Evolutionary conservation across 2,113 vertebrate genomes (phyloP), one percentile per base, ranked within the genome.

Genomic region (Albula glossodonta): DNA sequence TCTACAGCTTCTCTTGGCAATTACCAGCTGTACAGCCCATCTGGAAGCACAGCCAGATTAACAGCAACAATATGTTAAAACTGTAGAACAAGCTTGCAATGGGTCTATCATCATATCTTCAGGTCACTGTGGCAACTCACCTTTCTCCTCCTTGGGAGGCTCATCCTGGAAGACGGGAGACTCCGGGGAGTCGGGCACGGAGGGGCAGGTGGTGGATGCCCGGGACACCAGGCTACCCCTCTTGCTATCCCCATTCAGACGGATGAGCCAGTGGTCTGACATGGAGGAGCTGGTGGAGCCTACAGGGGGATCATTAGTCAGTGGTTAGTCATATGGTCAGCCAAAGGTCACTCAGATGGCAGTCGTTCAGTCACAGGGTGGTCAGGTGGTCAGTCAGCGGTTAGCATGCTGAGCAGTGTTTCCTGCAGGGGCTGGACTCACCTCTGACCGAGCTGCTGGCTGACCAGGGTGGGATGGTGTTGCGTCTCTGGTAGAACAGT

Each of bases 401-500:
- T 56, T 12, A 56, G 25, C n/a, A 8, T 57, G 51, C 2, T 25
- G 11, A 57, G 11, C 12, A 17, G 5, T 19, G 10, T 5, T 48
- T 25, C 57, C 41, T 8, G 41, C 6, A 48, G 7, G 0, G 51
- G 49, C 70, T 77, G 53, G 83, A 90, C 94, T 86, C 79, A 98
- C 98, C 98, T 88, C 94, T 93, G 90, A 94, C 57, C 0, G 96
- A 96, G 89, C 95, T 96, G 89, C 96, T 94, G 52, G 96, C 97
- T 0, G 97, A 97, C 97, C 97, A 97, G 0, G 91, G 84, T 0
- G 97, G 97, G 87, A 96, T 96, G 86, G 96, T 93, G 82, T 96
- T 94, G 56, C 96, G 94, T 84, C 97, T 96, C 94, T 99, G 98
- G 89, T 98, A 99, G 92, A 99, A 99, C 8, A 99, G 96, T 90